phyloP scores from a whole-genome alignment of 2,113 vertebrate genomes.

The Nannospalax galili region DNA sequence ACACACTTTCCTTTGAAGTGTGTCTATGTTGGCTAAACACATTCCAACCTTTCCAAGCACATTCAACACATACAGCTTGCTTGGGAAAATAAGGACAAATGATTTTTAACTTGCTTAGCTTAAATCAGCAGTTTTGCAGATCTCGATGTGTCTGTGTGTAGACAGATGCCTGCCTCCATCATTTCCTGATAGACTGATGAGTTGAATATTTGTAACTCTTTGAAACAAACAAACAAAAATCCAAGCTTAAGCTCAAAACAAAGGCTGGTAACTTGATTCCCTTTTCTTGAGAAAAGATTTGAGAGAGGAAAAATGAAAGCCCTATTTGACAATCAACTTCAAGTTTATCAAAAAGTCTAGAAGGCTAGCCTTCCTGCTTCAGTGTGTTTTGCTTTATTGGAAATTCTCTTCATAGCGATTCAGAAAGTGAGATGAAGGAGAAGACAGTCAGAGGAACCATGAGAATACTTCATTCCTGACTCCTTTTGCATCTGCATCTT shows the following conservation, averaged over 20 bases:
- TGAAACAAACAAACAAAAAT: conserved; percentile 16
- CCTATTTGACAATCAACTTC: background rate
- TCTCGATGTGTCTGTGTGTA: background rate
- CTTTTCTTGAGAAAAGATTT: background rate
- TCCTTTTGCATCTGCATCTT: background rate
- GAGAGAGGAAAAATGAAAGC: background rate
- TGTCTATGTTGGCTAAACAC: background rate
- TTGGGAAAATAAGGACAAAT: background rate
- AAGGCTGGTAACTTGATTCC: background rate
- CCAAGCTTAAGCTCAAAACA: conserved; percentile 24
- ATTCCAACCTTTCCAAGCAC: background rate
- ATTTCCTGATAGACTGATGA: background rate
- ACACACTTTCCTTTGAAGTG: background rate
- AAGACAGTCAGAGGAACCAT: background rate
- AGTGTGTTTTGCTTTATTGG: background rate
- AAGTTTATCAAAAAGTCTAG: background rate
- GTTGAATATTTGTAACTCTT: background rate
- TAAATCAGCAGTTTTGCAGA: background rate
- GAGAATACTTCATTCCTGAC: background rate
- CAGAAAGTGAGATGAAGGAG: background rate
- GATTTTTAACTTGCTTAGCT: conserved; percentile 24
- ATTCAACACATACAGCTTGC: background rate
- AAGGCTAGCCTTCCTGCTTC: background rate
- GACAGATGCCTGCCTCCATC: background rate
- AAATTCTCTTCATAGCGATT: background rate